A percentile compares a stretch with the other conserved stretches of the same genome.
These are phyloP conservation scores for Stegodyphus mimosarum DNA, from an alignment of 1,140 invertebrate genomes.

Conservation along the genomic window DNA sequence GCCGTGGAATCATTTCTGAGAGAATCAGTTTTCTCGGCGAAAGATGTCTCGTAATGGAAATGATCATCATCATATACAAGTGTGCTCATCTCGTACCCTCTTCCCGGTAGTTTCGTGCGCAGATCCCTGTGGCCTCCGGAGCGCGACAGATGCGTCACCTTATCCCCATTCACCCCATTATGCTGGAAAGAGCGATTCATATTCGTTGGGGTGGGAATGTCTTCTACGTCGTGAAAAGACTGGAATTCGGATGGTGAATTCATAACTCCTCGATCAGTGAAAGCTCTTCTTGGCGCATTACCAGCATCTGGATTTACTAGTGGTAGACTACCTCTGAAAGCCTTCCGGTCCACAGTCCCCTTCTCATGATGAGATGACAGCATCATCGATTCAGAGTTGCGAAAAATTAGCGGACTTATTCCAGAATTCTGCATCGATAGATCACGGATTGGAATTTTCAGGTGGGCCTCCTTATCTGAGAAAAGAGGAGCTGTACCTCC, in stretches of 20 bases:
- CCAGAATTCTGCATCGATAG: not conserved
- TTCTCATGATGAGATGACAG: not conserved
- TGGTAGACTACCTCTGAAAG: not conserved
- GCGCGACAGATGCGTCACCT: conserved; percentile 9
- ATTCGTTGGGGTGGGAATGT: conserved; percentile 25
- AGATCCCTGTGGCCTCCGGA: conserved; percentile 15
- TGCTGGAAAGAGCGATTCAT: conserved; percentile 21
- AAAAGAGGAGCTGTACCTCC: conserved; percentile 10
- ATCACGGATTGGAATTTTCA: conserved; percentile 26
- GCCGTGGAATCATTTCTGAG: conserved; percentile 14
- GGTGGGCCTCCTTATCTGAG: conserved; percentile 24
- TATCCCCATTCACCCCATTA: conserved; percentile 19
- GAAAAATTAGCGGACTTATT: conserved; percentile 25
- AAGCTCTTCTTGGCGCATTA: conserved; percentile 12
- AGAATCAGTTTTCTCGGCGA: not conserved
- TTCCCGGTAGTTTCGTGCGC: conserved; percentile 7
- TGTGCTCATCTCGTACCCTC: conserved; percentile 14
- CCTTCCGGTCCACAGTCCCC: not conserved
- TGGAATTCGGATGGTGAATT: not conserved
- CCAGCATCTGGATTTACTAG: not conserved
- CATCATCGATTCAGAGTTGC: conserved; percentile 23
- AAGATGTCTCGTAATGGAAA: conserved; percentile 16
- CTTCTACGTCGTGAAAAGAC: not conserved
- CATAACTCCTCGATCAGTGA: not conserved
- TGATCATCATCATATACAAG: conserved; percentile 28